Base-by-base conservation (phyloP, 2,113 vertebrate species). In the Microtus montanus region DNA sequence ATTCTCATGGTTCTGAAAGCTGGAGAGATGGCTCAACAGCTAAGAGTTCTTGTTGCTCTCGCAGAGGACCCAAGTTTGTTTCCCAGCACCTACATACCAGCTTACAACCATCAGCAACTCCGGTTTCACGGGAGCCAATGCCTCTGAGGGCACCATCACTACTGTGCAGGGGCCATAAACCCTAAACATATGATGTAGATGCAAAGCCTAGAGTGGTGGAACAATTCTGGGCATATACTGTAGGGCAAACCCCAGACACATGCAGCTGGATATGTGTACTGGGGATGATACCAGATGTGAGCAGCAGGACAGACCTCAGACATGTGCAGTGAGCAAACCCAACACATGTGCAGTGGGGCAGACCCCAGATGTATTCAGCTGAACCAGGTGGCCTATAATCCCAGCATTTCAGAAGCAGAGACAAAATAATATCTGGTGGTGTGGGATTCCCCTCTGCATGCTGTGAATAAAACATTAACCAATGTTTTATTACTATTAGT, bases 361-460 rank as follows among this genome's bases (percentile, higher is more conserved):
- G 30, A 20, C 49, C 9, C 52, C 71, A 35, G 15, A 61, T 30
- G 35, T 66, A 0, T 33, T 22, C 63, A 80, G 20, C 9, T 8
- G 1, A 14, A 3, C 13, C 26, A 30, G 4, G 4, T 30, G 4
- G 26, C 9, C 58, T 13, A 2, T 52, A 20, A 41, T 1, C 1
- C 0, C 5, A 15, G 5, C 8, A 24, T 15, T 82, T 82, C n/a
- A 49, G 74, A 3, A 52, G 22, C n/a, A 85, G 63, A 47, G 2
- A 47, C 41, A 20, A 44, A 14, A 64, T 64, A 44, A 7, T 11
- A 71, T 12, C 14, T 58, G 54, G 17, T 58, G 17, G 54, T 58
- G 17, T 58, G 54, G 54, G 5, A 19, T 58, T 58, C 54, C 54
- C 17, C 17, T 58, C 54, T 58, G 17, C 17, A 58, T 20, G 54